Evolutionary conservation across 2,113 vertebrate species (phyloP), one percentile per base, ranked within the genome.

Genomic region (Xyliphius kryptos): DNA sequence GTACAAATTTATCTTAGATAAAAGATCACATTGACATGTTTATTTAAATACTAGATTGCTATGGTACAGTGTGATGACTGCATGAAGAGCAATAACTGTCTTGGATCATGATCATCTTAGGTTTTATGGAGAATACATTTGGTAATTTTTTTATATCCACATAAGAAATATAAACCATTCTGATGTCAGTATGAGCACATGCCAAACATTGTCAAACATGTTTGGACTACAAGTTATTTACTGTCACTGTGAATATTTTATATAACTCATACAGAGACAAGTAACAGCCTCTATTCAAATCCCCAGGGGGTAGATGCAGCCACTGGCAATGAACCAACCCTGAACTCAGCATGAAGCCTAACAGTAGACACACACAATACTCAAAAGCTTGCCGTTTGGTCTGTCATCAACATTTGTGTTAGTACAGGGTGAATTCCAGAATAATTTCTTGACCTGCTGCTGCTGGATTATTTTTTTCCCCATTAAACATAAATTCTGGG

Each of bases 181-280:
- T 14, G 15, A 21, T 9, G 37, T 40, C 47, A 50, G 36, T 21
- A 20, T 36, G 50, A 63, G 40, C 21, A 44, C n/a, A n/a, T n/a
- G n/a, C n/a, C n/a, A n/a, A 56, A 67, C 41, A n/a, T 32, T 57
- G 50, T 63, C 19, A 55, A 21, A n/a, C n/a, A n/a, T 67, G 48
- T 55, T 36, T 56, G 2, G 9, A 22, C 8, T 32, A 53, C 13
- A 40, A 40, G 49, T 37, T n/a, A 58, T 58, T 63, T 32, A 17
- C 56, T 13, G 55, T 68, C 70, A 57, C 41, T 59, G 40, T 72
- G 36, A 48, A 54, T 59, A 17, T 58, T 59, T 71, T 67, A 57
- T 67, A 55, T 57, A 54, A 63, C 46, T 55, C 37, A 1, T 60
- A 36, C 17, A 16, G 26, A 49, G 32, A 26, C 37, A 26, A 4